Evolutionary conservation across 2,797 vertebrate species (phyloP).

Genomic region (Enteromius unitaeniatus): DNA sequence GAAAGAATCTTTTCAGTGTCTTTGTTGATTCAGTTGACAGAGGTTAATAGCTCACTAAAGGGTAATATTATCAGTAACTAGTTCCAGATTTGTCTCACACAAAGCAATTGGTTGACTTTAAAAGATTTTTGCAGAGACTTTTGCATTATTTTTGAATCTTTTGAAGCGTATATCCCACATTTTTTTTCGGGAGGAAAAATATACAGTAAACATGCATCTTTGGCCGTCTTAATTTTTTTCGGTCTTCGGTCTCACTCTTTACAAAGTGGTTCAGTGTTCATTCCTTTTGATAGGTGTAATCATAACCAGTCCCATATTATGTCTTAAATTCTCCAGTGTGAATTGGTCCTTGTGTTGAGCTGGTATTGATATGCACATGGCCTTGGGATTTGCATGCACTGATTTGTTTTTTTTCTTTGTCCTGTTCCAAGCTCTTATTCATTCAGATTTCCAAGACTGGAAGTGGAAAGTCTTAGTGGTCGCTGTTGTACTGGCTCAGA

Average conservation of each 20-base stretch:
- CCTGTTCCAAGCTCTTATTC: conserved; percentile 57
- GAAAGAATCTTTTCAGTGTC: not conserved
- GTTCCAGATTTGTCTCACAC: not conserved
- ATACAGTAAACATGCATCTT: conserved; percentile 5
- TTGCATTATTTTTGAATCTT: not conserved
- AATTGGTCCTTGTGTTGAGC: conserved; percentile 12
- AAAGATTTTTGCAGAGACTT: not conserved
- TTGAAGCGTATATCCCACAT: not conserved
- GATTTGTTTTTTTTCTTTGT: conserved; percentile 59
- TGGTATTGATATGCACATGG: conserved; percentile 52
- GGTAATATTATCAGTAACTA: conserved; percentile 3
- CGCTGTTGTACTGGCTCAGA: conserved; percentile 63
- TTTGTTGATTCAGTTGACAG: not conserved
- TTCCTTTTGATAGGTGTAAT: conserved; percentile 24
- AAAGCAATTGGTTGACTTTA: not conserved
- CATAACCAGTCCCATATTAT: conserved; percentile 14
- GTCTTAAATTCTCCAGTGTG: conserved; percentile 7
- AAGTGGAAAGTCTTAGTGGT: conserved; percentile 68
- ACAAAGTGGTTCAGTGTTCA: conserved; percentile 18
- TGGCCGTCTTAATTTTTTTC: not conserved
- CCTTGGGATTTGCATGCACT: conserved; percentile 65
- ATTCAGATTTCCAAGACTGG: conserved; percentile 66
- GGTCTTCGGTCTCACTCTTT: not conserved
- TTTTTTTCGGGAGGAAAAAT: not conserved
- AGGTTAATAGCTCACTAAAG: conserved; percentile 8